These are phyloP conservation scores for Silurus asotus DNA, from an alignment of 2,113 vertebrate genomes.

Conservation along the genomic window DNA sequence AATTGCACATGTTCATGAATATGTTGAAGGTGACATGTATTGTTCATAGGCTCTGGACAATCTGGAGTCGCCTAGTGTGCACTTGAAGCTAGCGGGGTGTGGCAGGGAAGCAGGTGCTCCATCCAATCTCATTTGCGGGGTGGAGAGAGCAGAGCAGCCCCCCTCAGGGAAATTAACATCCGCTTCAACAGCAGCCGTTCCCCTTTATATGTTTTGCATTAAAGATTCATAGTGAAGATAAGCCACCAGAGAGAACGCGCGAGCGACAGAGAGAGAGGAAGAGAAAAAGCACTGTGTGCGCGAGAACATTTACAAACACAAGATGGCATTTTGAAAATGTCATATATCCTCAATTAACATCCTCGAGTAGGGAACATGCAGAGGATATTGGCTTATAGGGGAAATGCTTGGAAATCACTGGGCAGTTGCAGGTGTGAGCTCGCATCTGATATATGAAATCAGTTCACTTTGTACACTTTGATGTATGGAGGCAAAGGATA, in stretches of 20 bases:
- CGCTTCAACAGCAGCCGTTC: slow-evolving; percentile 21
- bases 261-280: background rate
- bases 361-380: slow-evolving; percentile 1
- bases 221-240: slow-evolving; percentile 40
- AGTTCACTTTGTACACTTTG: background rate
- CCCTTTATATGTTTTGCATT: slow-evolving; percentile 44
- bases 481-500: background rate
- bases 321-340: slow-evolving; percentile 49
- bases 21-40: slow-evolving; percentile 21
- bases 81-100: slow-evolving; percentile 32
- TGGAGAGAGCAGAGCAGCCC: slow-evolving; percentile 9
- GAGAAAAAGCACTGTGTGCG: background rate
- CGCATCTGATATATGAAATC: background rate
- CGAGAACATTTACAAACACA: slow-evolving; percentile 39
- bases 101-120: slow-evolving; percentile 49
- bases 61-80: slow-evolving; percentile 44
- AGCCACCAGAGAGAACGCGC: background rate
- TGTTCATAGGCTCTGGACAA: background rate
- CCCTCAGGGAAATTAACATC: slow-evolving; percentile 38
- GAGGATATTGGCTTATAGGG: background rate
- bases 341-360: slow-evolving; percentile 45
- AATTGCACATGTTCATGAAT: slow-evolving; percentile 17
- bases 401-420: background rate
- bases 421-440: no score
- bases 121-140: slow-evolving; percentile 49